Evolutionary conservation across 2,113 vertebrate species (phyloP).

Genomic region (Azemiops feae): DNA sequence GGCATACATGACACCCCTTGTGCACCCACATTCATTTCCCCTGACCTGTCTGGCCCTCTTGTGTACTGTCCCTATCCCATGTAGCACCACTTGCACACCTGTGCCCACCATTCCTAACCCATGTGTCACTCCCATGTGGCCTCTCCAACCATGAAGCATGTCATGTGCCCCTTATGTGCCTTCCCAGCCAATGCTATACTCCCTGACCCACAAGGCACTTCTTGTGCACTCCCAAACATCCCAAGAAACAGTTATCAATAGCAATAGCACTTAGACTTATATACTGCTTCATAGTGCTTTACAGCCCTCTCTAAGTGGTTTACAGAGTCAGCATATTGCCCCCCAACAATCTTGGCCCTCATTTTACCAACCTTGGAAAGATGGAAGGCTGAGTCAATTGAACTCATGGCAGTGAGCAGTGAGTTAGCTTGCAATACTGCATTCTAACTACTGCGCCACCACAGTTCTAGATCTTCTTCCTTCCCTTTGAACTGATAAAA

Average conservation of each 20-base stretch:
- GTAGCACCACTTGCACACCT: neutral
- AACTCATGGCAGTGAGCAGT: neutral
- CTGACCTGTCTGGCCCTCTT: neutral
- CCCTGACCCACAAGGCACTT: neutral
- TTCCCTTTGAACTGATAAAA: neutral
- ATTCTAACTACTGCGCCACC: neutral
- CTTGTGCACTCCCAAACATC: neutral
- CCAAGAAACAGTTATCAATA: neutral
- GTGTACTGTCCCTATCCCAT: neutral
- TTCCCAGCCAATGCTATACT: neutral
- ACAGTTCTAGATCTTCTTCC: neutral
- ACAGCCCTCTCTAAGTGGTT: neutral
- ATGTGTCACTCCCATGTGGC: neutral
- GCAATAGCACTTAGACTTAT: neutral
- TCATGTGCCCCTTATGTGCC: neutral
- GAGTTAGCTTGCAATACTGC: neutral
- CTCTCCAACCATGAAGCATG: neutral
- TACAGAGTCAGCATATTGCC: neutral
- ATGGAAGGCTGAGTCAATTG: neutral
- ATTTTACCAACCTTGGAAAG: neutral
- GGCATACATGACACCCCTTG: neutral
- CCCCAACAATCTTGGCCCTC: neutral
- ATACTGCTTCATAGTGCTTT: neutral
- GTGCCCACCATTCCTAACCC: neutral
- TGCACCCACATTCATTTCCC: neutral